Base-by-base conservation (phyloP, 1,140 invertebrate species). In the Delia radicum region DNA sequence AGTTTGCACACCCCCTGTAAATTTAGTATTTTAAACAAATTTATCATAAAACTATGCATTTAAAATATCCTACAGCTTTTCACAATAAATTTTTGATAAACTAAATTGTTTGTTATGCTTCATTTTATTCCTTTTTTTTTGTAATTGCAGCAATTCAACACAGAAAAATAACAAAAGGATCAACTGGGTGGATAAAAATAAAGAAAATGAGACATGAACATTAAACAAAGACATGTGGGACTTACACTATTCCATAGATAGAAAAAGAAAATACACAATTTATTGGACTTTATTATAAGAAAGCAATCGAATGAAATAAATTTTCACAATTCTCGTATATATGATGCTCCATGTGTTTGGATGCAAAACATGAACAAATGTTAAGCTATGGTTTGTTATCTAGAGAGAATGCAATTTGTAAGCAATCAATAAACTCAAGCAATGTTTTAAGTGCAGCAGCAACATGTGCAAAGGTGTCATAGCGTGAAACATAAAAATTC, bases 401-500 rank as follows among this genome's bases (percentile, higher is more conserved):
- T 55, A 18, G 18, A 55, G 48, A n/a, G 24, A 55, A 55, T 55
- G 21, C 48, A 55, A 69, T 69, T 69, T 69, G 65, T 69, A 69
- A 69, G 37, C 29, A 69, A 69, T 69, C 65, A 69, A 69, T 69
- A 69, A 37, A 69, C 26, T 33, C n/a, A 21, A 69, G 65, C 10
- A 37, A 18, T 37, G 65, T 21, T 33, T 69, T 31, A 33, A 69
- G 31, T 69, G 65, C 65, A 21, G n/a, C n/a, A 33, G 65, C 65
- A 69, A 69, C 65, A 69, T 69, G 65, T 69, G 65, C 65, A 33
- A 69, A 69, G 65, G 65, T 69, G 65, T 69, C 65, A 69, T 69
- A 69, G 65, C 65, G 65, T 24, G 65, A 69, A 69, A 18, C 65
- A 69, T 69, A 21, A 69, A n/a, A 69, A 69, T 69, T 69, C 65